Conservation (phyloP, 1,140 invertebrate species). For the Charaxes varanes region DNA sequence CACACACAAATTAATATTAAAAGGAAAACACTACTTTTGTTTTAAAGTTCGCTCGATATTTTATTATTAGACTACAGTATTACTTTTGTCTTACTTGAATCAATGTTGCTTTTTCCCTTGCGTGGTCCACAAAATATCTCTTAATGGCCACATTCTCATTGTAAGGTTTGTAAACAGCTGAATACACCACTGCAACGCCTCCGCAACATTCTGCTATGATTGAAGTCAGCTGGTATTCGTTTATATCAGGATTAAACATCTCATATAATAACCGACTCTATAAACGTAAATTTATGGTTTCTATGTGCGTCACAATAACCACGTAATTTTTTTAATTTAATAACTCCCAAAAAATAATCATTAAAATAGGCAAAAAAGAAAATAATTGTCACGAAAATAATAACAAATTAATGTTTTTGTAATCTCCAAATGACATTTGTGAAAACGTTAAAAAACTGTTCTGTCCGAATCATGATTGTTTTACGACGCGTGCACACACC, state of each 20-base stretch:
- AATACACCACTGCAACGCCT: constrained; percentile 79
- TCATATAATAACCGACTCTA: no score
- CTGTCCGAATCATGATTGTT: no score
- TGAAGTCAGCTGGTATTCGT: constrained; percentile 76
- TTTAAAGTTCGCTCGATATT: not conserved
- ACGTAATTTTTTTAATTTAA: no score
- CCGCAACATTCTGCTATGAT: constrained; percentile 81
- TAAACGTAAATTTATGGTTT: no score
- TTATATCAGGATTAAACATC: constrained; percentile 65
- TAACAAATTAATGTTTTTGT: no score
- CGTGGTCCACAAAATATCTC: constrained; percentile 83
- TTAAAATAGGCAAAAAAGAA: no score
- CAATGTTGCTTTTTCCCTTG: constrained; percentile 78
- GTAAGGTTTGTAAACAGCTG: constrained; percentile 80
- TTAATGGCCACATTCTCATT: constrained; percentile 83
- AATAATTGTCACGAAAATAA: no score
- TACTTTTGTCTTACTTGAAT: constrained; percentile 75
- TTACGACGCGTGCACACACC: no score
- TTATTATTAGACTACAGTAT: constrained; percentile 1
- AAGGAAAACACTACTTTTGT: not conserved
- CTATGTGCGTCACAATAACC: no score
- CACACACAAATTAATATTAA: not conserved
- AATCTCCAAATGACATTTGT: no score
- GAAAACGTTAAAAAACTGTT: no score
- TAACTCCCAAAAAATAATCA: no score